Conservation (phyloP, 1,140 invertebrate genomes). For the Adelges cooleyi region DNA sequence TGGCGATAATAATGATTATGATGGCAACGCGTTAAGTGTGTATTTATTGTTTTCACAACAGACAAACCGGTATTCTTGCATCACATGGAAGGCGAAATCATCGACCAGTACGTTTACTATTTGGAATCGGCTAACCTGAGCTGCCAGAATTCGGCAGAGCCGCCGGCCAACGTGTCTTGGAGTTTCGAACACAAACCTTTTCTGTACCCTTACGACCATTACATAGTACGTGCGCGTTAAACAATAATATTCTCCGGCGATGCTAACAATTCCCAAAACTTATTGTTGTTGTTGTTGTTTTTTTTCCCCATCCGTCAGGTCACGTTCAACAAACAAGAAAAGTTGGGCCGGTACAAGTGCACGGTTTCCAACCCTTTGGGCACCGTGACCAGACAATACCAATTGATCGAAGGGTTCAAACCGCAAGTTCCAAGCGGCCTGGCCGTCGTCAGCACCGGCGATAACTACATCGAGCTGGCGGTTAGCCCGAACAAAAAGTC, state of each 20-base stretch:
- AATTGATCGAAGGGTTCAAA: conserved; percentile 4
- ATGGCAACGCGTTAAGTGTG: no score
- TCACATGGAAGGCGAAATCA: neutral
- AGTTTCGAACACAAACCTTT: neutral
- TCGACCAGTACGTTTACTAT: neutral
- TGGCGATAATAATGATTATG: no score
- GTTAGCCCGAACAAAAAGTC: neutral
- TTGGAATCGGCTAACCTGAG: neutral
- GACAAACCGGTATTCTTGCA: conserved; percentile 9
- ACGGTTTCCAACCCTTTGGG: neutral
- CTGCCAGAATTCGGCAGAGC: conserved; percentile 8
- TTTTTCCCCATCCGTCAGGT: no score
- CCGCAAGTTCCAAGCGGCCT: neutral
- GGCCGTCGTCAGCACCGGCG: neutral
- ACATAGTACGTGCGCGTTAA: conserved; percentile 2
- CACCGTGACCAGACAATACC: conserved; percentile 1
- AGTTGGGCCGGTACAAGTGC: conserved; percentile 13
- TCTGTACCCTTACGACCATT: neutral
- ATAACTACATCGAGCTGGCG: conserved; percentile 7
- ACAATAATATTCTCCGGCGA: no score
- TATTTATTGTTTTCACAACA: no score
- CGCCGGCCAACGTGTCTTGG: neutral
- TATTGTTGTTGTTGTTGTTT: no score
- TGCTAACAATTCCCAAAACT: no score
- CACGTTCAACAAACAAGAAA: conserved; percentile 7